Evolutionary conservation across 2,113 vertebrate species (phyloP), one percentile per base, ranked within the genome.

Genomic region (Catharus minimus): DNA sequence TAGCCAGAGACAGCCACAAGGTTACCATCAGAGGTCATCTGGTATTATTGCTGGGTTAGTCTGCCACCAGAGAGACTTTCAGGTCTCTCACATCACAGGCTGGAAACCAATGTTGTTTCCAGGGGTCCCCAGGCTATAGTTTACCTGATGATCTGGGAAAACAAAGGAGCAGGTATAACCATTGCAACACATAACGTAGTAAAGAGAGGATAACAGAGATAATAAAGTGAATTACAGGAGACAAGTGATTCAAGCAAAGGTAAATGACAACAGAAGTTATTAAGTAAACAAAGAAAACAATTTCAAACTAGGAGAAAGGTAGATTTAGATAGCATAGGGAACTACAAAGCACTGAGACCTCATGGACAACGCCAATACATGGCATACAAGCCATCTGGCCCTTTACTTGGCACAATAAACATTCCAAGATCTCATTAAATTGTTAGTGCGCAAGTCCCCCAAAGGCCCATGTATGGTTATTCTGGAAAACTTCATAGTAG

Each of bases 391-490:
- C 16, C 23, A 60, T 15, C 15, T 52, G 26, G 24, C 41, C 55
- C 15, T 86, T 75, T 24, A 62, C 7, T 9, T 47, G 21, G 26
- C 36, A 71, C 30, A 71, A 57, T 27, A 75, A 78, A 30, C 5
- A 17, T 7, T 21, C 28, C 6, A 8, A 38, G 38, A 84, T 78
- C 77, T 52, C 62, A 43, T 2, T 2, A 55, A 17, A 81, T 19
- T 62, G 11, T 13, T 66, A 58, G 16, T 22, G 60, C 43, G 66
- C 14, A 23, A 84, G 12, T 83, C 43, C n/a, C 84, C 43, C 24
- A 64, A 15, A 20, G 13, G 8, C 12, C 9, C 0, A 0, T 3
- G 8, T 36, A 46, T 7, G 23, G 43, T 26, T 33, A 12, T 10
- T 33, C 0, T 55, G 15, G 23, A 67, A 74, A 52, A 64, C 10